Base-by-base conservation (phyloP, 2,888 invertebrate genomes). In the Spodoptera littoralis region DNA sequence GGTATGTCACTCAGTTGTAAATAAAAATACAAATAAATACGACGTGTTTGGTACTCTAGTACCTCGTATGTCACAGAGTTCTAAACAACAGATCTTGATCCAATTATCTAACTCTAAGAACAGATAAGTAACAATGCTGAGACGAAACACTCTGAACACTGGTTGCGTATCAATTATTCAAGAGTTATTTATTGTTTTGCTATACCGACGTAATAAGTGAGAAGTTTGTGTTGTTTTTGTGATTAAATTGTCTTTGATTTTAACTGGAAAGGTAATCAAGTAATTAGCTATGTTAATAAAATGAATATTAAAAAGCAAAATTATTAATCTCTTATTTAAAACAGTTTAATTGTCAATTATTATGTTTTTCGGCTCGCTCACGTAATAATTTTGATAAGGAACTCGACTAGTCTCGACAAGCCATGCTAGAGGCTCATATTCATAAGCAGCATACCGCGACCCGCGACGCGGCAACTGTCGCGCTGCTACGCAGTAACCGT, bases 71-170 rank as follows among this genome's bases (percentile, higher is more conserved):
- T 82, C 76, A 30, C 63, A n/a, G 44, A 41, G 70, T 81, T 72
- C 82, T 84, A 80, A 87, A 85, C 85, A 89, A 90, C 86, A 88
- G 85, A 88, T 88, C 86, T 87, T 88, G 86, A 90, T 89, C 83
- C 86, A 91, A 90, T 90, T 90, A 90, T 84, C 86, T 83, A 85
- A 85, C 85, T 83, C 83, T 83, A 83, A 83, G 83, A 87, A 86
- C 77, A 84, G 86, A 88, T 88, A 89, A 88, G 87, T 87, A 87
- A 88, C 87, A 84, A 86, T 84, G 87, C 76, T 72, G 78, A 76
- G 77, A 81, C 76, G 80, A 81, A 83, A 79, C 79, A 79, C 71
- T 73, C 70, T 66, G 79, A 77, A 79, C 79, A 77, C 76, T 77
- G 82, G 79, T 81, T 77, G 82, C 77, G 75, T 82, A 84, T 87